Base-by-base conservation (phyloP, 2,797 vertebrate genomes). In the Triplophysa bombifrons region DNA sequence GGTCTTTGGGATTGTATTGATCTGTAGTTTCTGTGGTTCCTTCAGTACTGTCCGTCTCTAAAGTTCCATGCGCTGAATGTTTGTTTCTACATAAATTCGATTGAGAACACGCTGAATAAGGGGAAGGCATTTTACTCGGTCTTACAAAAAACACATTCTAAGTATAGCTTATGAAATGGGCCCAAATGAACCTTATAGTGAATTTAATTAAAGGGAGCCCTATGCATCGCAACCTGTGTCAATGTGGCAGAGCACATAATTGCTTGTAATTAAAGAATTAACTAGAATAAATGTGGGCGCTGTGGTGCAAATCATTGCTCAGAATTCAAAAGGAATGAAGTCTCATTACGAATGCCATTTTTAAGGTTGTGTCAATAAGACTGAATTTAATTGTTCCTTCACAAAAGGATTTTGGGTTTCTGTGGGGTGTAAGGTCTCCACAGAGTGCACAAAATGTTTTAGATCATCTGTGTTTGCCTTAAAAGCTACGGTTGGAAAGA, bases 141-240 rank as follows among this genome's bases (percentile, higher is more conserved):
- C 9, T 51, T 51, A 51, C 38, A 34, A 0, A 50, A 70, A 69
- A 30, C 27, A n/a, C 7, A 34, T 38, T 4, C 13, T 74, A n/a
- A 63, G 63, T 50, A 74, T 19, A 50, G 22, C 41, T 50, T 51
- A 69, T 50, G 53, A 61, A 77, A 60, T 61, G 3, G 8, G 44
- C 25, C 53, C 65, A 68, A 60, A 68, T 76, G 65, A 77, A 41
- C 34, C 51, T 55, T 75, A 19, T 34, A 69, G 66, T 50, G 38
- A 44, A 77, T 69, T 19, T 69, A 53, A 76, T 70, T 77, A 69
- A 69, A 77, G 38, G 55, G 30, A 69, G 19, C 75, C 74, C 27
- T 48, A 50, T 70, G 66, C 41, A 10, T 61, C 53, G 34, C 19
- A 77, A 61, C 8, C 13, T 30, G 13, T 34, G 22, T 69, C 38